phyloP scores from a whole-genome alignment of 30 jellyfish, hydroid and myxozoan genomes.

The Haliclystus octoradiatus region DNA sequence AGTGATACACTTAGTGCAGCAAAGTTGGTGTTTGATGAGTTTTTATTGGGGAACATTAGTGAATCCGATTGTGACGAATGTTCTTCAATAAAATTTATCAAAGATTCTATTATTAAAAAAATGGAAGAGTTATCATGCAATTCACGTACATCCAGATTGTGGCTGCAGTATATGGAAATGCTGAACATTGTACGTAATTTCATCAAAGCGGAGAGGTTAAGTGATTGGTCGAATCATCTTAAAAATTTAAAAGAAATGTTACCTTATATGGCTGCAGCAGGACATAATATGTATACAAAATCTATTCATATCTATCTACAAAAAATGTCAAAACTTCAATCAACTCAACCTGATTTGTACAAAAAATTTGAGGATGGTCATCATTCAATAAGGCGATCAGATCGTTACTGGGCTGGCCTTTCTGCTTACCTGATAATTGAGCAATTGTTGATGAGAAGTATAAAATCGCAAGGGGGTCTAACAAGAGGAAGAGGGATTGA shows the following conservation, averaged over 20 bases:
- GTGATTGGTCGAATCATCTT: slow-evolving; percentile 16
- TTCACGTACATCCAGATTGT: slow-evolving; percentile 14
- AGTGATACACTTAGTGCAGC: no score
- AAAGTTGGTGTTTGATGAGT: no score
- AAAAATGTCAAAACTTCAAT: neutral
- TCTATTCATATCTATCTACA: slow-evolving; percentile 10
- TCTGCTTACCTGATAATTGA: slow-evolving; percentile 56
- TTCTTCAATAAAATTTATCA: no score
- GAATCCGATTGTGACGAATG: neutral
- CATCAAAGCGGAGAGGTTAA: slow-evolving; percentile 9
- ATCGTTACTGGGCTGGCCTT: slow-evolving; percentile 42
- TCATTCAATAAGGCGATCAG: slow-evolving; percentile 42
- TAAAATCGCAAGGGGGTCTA: slow-evolving; percentile 41
- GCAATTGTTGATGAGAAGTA: slow-evolving; percentile 33
- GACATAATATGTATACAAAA: slow-evolving; percentile 22
- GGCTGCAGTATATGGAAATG: slow-evolving; percentile 29
- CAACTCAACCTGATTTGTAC: slow-evolving; percentile 22
- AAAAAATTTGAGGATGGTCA: slow-evolving; percentile 24
- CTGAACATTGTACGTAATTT: slow-evolving; percentile 6
- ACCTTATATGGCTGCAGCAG: slow-evolving; percentile 21
- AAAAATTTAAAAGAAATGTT: slow-evolving; percentile 8
- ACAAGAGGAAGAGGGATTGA: slow-evolving; percentile 45
- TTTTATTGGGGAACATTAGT: slow-evolving; percentile 2
- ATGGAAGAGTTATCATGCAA: no score
- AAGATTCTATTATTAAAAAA: no score